Evolutionary conservation across 2,113 vertebrate genomes (phyloP), one percentile per base, ranked within the genome.

Genomic region (Zosterops japonicus): DNA sequence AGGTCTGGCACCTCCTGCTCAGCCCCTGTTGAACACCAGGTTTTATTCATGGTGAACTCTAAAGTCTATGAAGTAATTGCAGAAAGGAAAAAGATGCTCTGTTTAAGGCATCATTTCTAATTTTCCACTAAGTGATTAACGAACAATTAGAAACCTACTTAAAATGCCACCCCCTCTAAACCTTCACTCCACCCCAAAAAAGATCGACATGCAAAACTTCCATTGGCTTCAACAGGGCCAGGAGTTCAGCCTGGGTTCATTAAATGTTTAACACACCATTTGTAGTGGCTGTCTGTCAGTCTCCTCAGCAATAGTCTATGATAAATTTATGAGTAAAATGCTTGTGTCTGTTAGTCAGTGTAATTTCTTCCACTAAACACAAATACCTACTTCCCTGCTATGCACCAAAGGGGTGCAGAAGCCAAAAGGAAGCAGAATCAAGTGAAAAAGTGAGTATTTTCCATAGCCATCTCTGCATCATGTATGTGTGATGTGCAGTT

Each of bases 391-490:
- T 96, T 97, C 97, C 95, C 97, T 96, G 95, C 92, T 97, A 95
- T 95, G 96, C 97, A 96, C 97, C 97, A 96, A 96, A 98, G 96
- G 97, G 92, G 82, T 98, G 95, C 97, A 97, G 96, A 98, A 97
- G 87, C 96, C 97, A 95, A 96, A 98, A 97, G 94, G 97, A 98
- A 96, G 76, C 97, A 97, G 97, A 96, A 95, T 85, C 97, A 91
- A 95, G 97, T 96, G 96, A 97, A 98, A 97, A 97, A 98, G 98
- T 98, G 98, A 98, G 98, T 98, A 98, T 97, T 95, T 97, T 76
- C 94, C 95, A 97, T 96, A 93, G 84, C 92, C 89, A 96, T 96
- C 97, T 94, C 94, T 95, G 83, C 96, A 96, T 96, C 95, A 85
- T 82, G 80, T 96, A 74, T 5, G 36, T 96, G 93, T 92, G 90